A percentile compares a stretch with the other conserved stretches of the same genome.
phyloP scores from a whole-genome alignment of 2,113 vertebrate species.

The Stomatorhinus ivindoensis region DNA sequence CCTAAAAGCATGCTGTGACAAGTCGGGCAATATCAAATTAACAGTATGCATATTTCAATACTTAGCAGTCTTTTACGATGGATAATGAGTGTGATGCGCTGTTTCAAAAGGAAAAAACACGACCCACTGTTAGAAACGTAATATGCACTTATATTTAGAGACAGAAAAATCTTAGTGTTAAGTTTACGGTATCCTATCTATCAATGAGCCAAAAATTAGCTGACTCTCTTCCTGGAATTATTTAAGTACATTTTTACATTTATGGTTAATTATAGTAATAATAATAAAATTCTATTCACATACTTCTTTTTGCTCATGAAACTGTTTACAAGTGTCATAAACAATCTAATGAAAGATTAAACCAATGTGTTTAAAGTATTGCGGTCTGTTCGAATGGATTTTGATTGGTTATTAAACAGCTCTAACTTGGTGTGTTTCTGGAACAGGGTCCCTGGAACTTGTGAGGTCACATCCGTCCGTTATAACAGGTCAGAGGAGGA shows the following conservation, averaged over 20 bases:
- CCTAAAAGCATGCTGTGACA: slow-evolving; percentile 33
- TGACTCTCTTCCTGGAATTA: not conserved
- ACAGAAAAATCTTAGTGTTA: not conserved
- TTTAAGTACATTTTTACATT: not conserved
- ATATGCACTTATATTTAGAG: not conserved
- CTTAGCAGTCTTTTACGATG: not conserved
- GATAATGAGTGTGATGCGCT: not conserved
- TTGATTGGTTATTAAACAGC: not conserved
- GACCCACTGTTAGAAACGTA: not conserved
- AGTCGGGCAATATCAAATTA: slow-evolving; percentile 38
- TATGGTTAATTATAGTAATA: not conserved
- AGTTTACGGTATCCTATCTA: not conserved
- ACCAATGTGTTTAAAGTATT: not conserved
- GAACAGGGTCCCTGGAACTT: slow-evolving; percentile 40
- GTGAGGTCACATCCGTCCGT: slow-evolving; percentile 34
- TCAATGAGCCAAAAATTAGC: not conserved
- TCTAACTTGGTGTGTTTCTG: not conserved
- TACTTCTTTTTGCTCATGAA: not conserved
- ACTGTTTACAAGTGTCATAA: not conserved
- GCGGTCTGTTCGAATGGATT: not conserved
- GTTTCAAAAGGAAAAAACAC: not conserved
- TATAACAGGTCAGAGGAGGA: slow-evolving; percentile 63
- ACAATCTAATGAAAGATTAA: not conserved
- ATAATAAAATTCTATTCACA: not conserved
- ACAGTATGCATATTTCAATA: slow-evolving; percentile 37